phyloP scores from a whole-genome alignment of 1,140 invertebrate species.

The Aphaenogaster ashmeadi region DNA sequence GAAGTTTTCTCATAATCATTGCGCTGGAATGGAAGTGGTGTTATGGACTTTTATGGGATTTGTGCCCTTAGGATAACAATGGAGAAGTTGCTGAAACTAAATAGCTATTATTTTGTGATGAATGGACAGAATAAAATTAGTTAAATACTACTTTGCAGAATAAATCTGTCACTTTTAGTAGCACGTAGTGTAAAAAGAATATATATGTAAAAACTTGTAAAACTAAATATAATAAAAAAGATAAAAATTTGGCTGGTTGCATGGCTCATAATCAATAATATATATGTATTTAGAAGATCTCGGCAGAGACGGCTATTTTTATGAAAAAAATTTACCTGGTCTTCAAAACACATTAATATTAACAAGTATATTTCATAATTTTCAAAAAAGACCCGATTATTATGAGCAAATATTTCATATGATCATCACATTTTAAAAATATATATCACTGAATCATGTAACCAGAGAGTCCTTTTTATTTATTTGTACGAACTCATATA shows the following conservation, averaged over 20 bases:
- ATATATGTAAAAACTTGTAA: not conserved
- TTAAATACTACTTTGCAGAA: not conserved
- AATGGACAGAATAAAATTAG: not conserved
- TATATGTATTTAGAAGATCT: not conserved
- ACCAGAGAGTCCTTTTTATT: not conserved
- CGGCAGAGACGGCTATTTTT: not conserved
- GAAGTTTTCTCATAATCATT: not conserved
- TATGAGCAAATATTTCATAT: not conserved
- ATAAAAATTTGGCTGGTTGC: not conserved
- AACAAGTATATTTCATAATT: not conserved
- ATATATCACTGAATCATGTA: not conserved
- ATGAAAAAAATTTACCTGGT: not conserved
- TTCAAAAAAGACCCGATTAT: not conserved
- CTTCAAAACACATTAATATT: not conserved
- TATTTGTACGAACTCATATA: not conserved
- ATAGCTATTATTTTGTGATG: not conserved
- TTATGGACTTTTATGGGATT: not conserved
- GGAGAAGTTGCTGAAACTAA: not conserved
- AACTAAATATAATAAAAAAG: not conserved
- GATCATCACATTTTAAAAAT: not conserved
- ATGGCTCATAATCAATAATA: not conserved
- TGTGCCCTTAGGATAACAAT: not conserved
- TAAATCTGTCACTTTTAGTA: not conserved
- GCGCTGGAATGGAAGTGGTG: not conserved
- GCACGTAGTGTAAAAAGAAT: not conserved